A percentile compares a stretch with the other conserved stretches of the same genome.
Conservation (phyloP, 1,140 invertebrate genomes). For the Mizuhopecten yessoensis region DNA sequence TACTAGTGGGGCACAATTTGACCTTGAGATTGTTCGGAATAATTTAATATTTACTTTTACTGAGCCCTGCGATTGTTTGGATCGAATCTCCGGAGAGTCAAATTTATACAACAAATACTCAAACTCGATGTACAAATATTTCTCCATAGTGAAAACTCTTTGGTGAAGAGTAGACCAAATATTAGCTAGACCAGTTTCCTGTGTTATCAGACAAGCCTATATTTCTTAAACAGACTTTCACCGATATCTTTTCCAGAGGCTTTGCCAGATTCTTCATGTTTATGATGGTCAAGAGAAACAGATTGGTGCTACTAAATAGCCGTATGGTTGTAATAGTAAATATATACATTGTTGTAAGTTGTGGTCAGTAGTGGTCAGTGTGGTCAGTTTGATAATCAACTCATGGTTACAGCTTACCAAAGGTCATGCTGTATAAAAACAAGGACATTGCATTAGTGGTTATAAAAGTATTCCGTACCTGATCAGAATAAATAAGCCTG, state of each 20-base stretch:
- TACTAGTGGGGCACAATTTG: not conserved
- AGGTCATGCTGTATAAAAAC: too few relatives aligned
- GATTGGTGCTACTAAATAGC: not conserved
- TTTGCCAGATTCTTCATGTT: not conserved
- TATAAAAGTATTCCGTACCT: too few relatives aligned
- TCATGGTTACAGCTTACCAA: too few relatives aligned
- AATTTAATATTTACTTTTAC: not conserved
- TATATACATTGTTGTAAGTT: not conserved
- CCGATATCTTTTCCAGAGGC: not conserved
- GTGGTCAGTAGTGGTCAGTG: not conserved
- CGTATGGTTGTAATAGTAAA: not conserved
- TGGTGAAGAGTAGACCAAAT: not conserved
- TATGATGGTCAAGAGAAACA: not conserved
- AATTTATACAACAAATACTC: constrained; percentile 17
- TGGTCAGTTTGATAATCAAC: not conserved
- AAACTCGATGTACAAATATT: not conserved
- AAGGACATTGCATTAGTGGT: too few relatives aligned
- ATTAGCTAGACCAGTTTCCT: constrained; percentile 16
- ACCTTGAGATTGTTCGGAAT: not conserved
- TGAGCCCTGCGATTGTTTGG: not conserved
- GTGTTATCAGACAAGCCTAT: not conserved
- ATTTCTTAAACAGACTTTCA: not conserved
- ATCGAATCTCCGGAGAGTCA: not conserved
- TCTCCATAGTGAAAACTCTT: not conserved
- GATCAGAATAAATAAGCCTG: too few relatives aligned